Evolutionary conservation across 92 coral and sea anemone species (phyloP), one percentile per base, ranked within the genome.

Genomic region (Anthopleura xanthogrammica): DNA sequence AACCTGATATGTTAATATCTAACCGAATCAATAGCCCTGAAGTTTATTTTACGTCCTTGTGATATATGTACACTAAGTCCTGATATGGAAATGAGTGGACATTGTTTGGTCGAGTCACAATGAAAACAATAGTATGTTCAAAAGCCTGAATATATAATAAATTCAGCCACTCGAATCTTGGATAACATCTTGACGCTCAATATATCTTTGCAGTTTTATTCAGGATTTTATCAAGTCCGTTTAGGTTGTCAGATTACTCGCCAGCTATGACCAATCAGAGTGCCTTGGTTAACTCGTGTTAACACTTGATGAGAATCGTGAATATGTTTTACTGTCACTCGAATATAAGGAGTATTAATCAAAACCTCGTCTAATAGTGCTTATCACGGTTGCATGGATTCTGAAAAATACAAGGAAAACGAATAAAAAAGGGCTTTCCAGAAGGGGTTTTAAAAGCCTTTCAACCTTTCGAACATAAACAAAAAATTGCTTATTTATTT

Each of bases 1-100:
- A 68, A 68, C 74, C 42, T 68, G 74, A 68, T 68, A 68, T 68
- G 74, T 68, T 68, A 68, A 68, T 68, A 68, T 14, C 74, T 68
- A 68, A 68, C 74, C 74, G 74, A 68, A 68, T 29, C 74, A 29
- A 68, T 36, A 68, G 29, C 74, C 36, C 36, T 36, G 40, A 29
- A 68, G 74, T 68, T 68, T 68, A 68, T 68, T 68, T 68, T 68
- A 36, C 74, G 41, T 23, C 41, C 74, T 68, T 68, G 74, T 68
- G 74, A 68, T 23, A 24, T 24, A 23, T 68, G 46, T 68, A 68
- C 74, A 68, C 46, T 29, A 12, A 68, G 12, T 36, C 42, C 74
- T 68, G 74, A 68, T 36, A 68, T 68, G 74, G 41, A 68, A 68
- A 68, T 68, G 74, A 29, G 3, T 16, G 41, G 10, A 29, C 43